Base-by-base conservation (phyloP, 23 tunicate species). In the Corella eumyota region DNA sequence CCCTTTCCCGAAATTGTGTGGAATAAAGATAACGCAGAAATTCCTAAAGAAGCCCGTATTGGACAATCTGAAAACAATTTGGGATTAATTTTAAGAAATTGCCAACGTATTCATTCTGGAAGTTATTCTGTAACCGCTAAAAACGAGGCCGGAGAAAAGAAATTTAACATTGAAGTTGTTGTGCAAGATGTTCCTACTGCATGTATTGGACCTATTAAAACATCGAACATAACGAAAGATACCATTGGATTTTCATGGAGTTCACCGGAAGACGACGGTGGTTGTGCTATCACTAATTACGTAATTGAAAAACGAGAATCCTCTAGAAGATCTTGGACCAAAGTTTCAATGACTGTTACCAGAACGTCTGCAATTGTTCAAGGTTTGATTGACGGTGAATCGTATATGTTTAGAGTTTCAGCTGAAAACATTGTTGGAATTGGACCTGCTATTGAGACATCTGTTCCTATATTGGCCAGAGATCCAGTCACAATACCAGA, bases 301-400 rank as follows among this genome's bases (percentile, higher is more conserved):
- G 84, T 86, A 19, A 68, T 86, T 20, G 95, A 86, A 55, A 86
- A 86, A 49, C 73, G 95, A 36, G 95, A 86, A 50, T 79, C 88
- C 4, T 78, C 96, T 5, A 54, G 96, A 52, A 33, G 88, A 65
- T 87, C 96, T 11, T 87, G 96, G 96, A 87, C 96, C n/a, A 66
- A 64, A 25, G 87, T 87, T 4, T 87, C 96, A 1, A 79, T 87
- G 96, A 77, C 96, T 19, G 63, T 87, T 17, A 87, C 96, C 3
- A 48, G 96, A 33, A 78, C 96, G 25, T 65, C 79, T 7, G 78
- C 85, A 0, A 80, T 87, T 32, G 85, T 87, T 13, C 96, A 79
- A 62, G 90, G 96, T 15, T 62, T 87, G 23, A 74, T 71, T 44
- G 80, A 72, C 36, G 87, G 77, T 3, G 96, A 87, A 50, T 77